Conservation (phyloP, 2,888 invertebrate genomes). For the Melieria crassipennis region DNA sequence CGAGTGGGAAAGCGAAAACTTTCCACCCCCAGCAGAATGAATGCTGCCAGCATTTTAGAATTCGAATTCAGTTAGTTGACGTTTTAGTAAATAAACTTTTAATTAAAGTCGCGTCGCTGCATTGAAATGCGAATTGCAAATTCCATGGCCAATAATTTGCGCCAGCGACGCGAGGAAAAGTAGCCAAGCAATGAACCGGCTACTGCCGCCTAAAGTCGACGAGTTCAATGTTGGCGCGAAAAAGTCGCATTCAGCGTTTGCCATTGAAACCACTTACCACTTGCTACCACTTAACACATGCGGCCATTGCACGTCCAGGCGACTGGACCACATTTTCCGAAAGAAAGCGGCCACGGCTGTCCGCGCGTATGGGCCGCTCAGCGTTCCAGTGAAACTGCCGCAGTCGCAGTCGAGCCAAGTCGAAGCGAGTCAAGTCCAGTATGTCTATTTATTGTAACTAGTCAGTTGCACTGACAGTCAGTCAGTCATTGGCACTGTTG, state of each 20-base stretch:
- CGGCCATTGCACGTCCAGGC: slow-evolving; percentile 2
- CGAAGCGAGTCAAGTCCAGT: no score
- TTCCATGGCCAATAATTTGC: no score
- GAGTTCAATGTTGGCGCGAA: neutral
- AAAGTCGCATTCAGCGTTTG: slow-evolving; percentile 16
- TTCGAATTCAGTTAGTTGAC: no score
- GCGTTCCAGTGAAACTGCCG: slow-evolving; percentile 23
- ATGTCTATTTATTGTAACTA: neutral
- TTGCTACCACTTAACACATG: slow-evolving; percentile 10
- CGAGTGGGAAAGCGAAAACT: no score
- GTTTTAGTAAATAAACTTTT: no score
- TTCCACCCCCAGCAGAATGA: no score
- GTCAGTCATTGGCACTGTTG: slow-evolving; percentile 12
- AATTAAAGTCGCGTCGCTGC: no score
- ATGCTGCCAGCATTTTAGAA: no score
- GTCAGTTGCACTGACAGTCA: slow-evolving; percentile 20
- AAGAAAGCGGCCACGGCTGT: slow-evolving; percentile 51
- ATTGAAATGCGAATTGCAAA: no score
- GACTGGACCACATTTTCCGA: slow-evolving; percentile 58
- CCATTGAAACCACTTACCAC: slow-evolving; percentile 12
- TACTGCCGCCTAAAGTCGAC: neutral
- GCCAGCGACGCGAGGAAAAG: no score
- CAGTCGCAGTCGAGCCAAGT: neutral
- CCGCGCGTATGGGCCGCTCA: slow-evolving; percentile 4
- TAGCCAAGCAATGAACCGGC: no score